Evolutionary conservation across 2,888 invertebrate genomes (phyloP), one percentile per base, ranked within the genome.

Genomic region (Troides helena): DNA sequence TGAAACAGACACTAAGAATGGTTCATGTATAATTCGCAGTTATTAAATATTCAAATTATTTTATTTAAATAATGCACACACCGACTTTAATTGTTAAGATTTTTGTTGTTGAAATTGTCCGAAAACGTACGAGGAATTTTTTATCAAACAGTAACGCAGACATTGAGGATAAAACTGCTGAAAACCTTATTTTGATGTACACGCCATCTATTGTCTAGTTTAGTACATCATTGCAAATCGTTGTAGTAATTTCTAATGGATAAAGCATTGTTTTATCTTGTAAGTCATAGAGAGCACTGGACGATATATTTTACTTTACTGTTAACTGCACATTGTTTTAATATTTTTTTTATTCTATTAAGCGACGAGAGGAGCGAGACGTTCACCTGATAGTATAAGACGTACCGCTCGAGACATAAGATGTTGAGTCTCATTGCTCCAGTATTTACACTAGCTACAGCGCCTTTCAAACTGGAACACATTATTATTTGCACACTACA

Each of bases 181-280:
- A 18, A 57, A 30, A 46, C 65, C 63, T 56, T 64, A 70, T 71
- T 66, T 74, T 74, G 56, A 61, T 69, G 56, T 66, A 50, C 62
- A 71, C 83, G 87, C 86, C 88, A 86, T 85, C 88, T 89, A 72
- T 72, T n/a, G n/a, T 36, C 21, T n/a, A 1, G 39, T 39, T 61
- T 30, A 39, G 53, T 53, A 53, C 53, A 53, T 7, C 53, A 6
- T 53, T 53, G 1, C 53, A 53, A n/a, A n/a, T 7, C 53, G 14
- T 53, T 53, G 7, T 8, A 53, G 7, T 5, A 53, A n/a, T 18
- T n/a, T 53, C 6, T 53, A 53, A 53, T 53, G n/a, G 5, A n/a
- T 53, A 1, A 0, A 4, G 7, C 14, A 53, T n/a, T 53, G 7
- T 10, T 1, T n/a, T 53, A 18, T 8, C 18, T n/a, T 53, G 18